These are phyloP conservation scores for Himalopsyche kuldschensis DNA, from an alignment of 2,888 invertebrate genomes.

Conservation along the genomic window DNA sequence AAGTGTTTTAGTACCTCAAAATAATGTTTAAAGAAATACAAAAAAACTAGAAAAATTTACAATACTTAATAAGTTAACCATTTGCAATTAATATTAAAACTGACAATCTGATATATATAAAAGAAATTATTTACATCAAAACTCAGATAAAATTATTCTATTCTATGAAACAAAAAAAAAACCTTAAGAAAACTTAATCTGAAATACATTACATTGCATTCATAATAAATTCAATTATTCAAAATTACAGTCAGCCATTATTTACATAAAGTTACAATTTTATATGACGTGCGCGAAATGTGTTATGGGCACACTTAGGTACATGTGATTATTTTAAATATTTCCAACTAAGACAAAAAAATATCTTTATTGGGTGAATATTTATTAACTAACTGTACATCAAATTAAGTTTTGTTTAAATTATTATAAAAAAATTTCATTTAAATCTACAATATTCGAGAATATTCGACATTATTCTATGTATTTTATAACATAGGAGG, in stretches of 20 bases:
- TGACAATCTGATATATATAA: not conserved
- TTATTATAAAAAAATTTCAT: not conserved
- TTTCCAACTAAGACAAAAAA: not conserved
- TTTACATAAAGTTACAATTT: slow-evolving; percentile 1
- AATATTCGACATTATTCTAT: not conserved
- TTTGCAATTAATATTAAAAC: not conserved
- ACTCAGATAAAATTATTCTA: not conserved
- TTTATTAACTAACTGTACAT: slow-evolving; percentile 5
- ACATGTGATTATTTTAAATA: slow-evolving; percentile 9
- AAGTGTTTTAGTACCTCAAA: not conserved
- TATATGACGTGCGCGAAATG: not conserved
- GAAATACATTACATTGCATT: not conserved
- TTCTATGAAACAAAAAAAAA: not conserved
- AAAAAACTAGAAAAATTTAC: not conserved
- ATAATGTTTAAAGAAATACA: not conserved
- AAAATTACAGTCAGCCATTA: not conserved
- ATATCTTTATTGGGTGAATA: not conserved
- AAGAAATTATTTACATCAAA: not conserved
- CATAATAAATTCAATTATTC: not conserved
- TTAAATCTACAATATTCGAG: not conserved
- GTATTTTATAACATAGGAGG: not conserved
- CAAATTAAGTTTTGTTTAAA: not conserved
- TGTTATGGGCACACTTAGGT: slow-evolving; percentile 10
- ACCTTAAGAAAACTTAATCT: not conserved
- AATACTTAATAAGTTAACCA: not conserved